phyloP scores from a whole-genome alignment of 1,140 invertebrate genomes.

The Parasteatoda tepidariorum region DNA sequence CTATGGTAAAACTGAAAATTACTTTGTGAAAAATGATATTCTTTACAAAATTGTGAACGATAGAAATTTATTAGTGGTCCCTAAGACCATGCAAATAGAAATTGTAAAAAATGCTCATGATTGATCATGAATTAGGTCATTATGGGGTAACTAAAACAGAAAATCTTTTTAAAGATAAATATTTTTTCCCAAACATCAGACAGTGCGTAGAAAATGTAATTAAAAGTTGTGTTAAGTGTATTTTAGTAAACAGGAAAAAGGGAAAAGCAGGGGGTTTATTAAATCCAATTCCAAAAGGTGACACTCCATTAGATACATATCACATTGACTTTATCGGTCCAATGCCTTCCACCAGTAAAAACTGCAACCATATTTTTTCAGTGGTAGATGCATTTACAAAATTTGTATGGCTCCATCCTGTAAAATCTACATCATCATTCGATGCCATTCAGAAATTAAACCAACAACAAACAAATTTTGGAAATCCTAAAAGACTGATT shows the following conservation, averaged over 20 bases:
- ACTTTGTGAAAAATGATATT: no score
- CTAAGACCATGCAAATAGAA: not conserved
- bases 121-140: not conserved
- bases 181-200: no score
- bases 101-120: not conserved
- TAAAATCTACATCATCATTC: no score
- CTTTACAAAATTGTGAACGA: not conserved
- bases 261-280: not conserved
- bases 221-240: not conserved
- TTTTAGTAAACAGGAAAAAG: not conserved
- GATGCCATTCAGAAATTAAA: not conserved
- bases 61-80: no score
- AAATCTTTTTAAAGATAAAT: not conserved
- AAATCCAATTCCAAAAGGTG: no score
- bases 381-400: not conserved
- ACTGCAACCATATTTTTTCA: not conserved
- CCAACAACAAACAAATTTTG: not conserved
- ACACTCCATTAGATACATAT: not conserved
- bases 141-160: not conserved
- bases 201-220: not conserved
- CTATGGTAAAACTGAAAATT: not conserved
- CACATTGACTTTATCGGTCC: no score
- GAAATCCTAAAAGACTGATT: not conserved
- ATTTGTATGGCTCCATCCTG: not conserved
- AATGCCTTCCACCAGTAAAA: no score